Base-by-base conservation (phyloP, 1,140 invertebrate genomes). In the Coptotermes formosanus region DNA sequence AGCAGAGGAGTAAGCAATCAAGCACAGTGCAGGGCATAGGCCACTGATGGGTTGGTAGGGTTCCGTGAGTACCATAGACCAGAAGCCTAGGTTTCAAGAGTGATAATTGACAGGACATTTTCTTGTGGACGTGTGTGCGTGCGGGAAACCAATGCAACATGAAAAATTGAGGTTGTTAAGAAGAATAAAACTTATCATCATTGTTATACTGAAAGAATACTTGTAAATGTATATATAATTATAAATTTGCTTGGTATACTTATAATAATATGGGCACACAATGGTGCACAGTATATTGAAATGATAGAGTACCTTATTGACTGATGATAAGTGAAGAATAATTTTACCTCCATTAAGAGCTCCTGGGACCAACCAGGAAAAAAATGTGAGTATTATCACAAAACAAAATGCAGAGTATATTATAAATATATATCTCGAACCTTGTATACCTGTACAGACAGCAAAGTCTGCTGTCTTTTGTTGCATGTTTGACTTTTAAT, bases 391-490 rank as follows among this genome's bases (percentile, higher is more conserved):
- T 84, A 84, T 84, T 84, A 84, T 52, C 83, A 84, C 55, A 59
- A 44, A 84, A 84, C n/a, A 32, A 30, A 48, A 84, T 52, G 25
- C 48, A 59, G 83, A 52, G 45, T 59, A 84, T 52, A 52, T 52
- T 84, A 52, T 84, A 38, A 38, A 84, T 52, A 52, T n/a, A 83
- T 43, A 83, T 52, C 52, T 64, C 55, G 16, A 75, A 82, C 52
- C 84, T 85, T 87, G 86, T 87, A 87, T 87, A 87, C 85, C 86
- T 87, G 8, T 82, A 87, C 25, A 44, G 85, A 86, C 85, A 85
- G 84, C 82, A 59, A 69, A 82, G 52, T 85, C 38, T 38, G 52
- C 86, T 87, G 82, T 85, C 82, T 14, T 84, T 87, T 87, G 86
- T 87, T 87, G 86, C 86, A 87, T 87, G 86, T 87, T 87, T 82